Evolutionary conservation across 2,113 vertebrate genomes (phyloP).

Genomic region (Nibea albiflora): DNA sequence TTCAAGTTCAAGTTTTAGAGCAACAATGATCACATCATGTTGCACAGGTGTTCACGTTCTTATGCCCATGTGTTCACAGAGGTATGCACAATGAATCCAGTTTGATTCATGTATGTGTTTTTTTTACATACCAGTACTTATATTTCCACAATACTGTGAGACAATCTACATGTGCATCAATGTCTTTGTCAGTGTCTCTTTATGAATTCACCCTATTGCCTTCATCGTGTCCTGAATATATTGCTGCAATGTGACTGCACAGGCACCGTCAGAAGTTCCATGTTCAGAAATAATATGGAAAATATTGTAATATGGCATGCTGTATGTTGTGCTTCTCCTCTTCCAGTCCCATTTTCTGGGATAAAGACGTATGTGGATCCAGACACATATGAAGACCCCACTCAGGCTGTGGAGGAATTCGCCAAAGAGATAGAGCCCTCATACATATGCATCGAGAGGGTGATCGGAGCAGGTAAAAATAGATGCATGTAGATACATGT

Average conservation of each 20-base stretch:
- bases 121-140: background rate
- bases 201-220: background rate
- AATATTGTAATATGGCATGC: background rate
- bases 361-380: constrained; percentile 98
- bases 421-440: constrained; percentile 98
- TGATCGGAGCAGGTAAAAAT: constrained; percentile 93
- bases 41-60: background rate
- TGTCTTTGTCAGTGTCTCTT: background rate
- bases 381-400: constrained; percentile 96
- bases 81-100: background rate
- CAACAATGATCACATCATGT: background rate
- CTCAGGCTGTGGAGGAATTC: constrained; percentile 97
- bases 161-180: background rate
- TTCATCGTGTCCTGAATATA: background rate
- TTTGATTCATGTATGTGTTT: background rate
- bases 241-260: background rate
- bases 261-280: background rate
- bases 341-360: constrained; percentile 91
- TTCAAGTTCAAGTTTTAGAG: background rate
- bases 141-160: too few relatives aligned
- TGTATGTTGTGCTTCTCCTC: background rate
- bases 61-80: background rate
- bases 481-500: background rate
- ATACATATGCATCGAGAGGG: constrained; percentile 96
- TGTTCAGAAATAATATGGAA: background rate